Conservation (phyloP, 2,888 invertebrate genomes). For the Drosophila melanosoma region DNA sequence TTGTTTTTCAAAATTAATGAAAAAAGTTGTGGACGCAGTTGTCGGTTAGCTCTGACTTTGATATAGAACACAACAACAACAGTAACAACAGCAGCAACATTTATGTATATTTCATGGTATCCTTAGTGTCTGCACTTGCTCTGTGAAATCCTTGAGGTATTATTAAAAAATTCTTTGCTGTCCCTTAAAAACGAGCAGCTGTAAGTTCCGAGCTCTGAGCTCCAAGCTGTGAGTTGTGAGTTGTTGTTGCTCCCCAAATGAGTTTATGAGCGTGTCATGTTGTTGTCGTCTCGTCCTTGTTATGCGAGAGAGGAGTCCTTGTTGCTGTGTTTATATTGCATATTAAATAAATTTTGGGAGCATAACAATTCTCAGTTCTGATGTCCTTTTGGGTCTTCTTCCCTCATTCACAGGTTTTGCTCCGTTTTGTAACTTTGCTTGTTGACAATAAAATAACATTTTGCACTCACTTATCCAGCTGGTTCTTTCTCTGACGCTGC, state of each 20-base stretch:
- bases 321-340: slow-evolving; percentile 74
- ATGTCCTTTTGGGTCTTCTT: slow-evolving; percentile 7
- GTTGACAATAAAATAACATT: slow-evolving; percentile 81
- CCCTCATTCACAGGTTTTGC: slow-evolving; percentile 9
- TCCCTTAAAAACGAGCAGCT: slow-evolving; percentile 43
- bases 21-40: slow-evolving; percentile 71
- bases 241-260: slow-evolving; percentile 50
- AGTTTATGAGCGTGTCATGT: slow-evolving; percentile 78
- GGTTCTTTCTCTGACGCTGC: slow-evolving; percentile 30
- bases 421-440: slow-evolving; percentile 62
- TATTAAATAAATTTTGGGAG: slow-evolving; percentile 74
- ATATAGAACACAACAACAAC: slow-evolving; percentile 32
- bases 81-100: slow-evolving; percentile 27
- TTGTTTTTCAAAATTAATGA: slow-evolving; percentile 66
- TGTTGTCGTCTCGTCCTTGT: slow-evolving; percentile 45
- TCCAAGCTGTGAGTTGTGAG: slow-evolving; percentile 22
- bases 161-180: slow-evolving; percentile 68
- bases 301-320: slow-evolving; percentile 19
- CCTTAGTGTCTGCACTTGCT: slow-evolving; percentile 32
- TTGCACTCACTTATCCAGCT: slow-evolving; percentile 80
- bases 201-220: slow-evolving; percentile 32
- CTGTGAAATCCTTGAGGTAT: slow-evolving; percentile 72
- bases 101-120: slow-evolving; percentile 69
- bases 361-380: slow-evolving; percentile 38
- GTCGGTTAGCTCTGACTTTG: slow-evolving; percentile 41